Percentiles rank a stretch among this genome's conserved stretches.
phyloP scores from a whole-genome alignment of 2,113 vertebrate genomes.

The Scomber japonicus region DNA sequence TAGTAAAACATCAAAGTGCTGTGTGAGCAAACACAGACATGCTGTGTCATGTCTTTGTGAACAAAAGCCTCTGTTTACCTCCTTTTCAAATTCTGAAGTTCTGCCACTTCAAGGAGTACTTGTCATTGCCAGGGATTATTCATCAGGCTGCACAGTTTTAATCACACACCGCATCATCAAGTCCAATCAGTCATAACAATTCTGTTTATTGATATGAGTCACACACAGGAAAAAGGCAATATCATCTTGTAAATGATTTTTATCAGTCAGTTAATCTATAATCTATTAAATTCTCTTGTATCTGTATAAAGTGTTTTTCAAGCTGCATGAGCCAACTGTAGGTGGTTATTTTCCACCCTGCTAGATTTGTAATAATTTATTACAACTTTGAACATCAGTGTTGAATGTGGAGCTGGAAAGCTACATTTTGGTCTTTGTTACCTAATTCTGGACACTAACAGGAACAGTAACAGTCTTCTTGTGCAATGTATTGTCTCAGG shows the following conservation, averaged over 20 bases:
- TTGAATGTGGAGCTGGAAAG: slow-evolving; percentile 18
- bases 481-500: background rate
- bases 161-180: too few relatives aligned
- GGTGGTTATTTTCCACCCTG: slow-evolving; percentile 5
- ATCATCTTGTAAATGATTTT: background rate
- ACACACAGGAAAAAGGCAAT: background rate
- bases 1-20: too few relatives aligned
- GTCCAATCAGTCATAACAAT: too few relatives aligned
- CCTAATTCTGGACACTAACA: background rate
- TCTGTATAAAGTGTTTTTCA: background rate
- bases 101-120: too few relatives aligned
- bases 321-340: background rate
- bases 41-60: too few relatives aligned
- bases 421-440: slow-evolving; percentile 30
- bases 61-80: too few relatives aligned
- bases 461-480: background rate
- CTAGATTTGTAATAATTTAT: background rate
- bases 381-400: background rate
- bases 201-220: background rate
- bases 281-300: background rate
- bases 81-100: too few relatives aligned
- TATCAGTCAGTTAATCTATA: background rate
- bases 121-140: too few relatives aligned
- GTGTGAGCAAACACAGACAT: too few relatives aligned
- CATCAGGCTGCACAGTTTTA: background rate